Percentiles rank a stretch among this genome's conserved stretches.
phyloP scores from a whole-genome alignment of 2,113 vertebrate genomes.

The Gallinago jamesoni region DNA sequence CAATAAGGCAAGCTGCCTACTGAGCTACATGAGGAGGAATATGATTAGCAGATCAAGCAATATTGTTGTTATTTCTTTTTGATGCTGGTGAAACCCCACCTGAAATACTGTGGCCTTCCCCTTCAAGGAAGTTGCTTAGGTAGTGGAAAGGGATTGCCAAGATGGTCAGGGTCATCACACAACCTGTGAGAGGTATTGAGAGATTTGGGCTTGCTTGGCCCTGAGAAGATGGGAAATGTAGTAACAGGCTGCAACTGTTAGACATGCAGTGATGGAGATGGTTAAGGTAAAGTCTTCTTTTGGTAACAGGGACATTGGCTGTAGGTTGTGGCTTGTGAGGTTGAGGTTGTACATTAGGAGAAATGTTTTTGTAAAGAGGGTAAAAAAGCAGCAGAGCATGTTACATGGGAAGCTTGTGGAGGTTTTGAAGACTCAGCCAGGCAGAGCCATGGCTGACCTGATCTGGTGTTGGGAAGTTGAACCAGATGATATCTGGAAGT shows the following conservation, averaged over 20 bases:
- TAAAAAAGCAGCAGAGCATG: neutral
- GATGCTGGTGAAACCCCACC: neutral
- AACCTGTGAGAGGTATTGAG: neutral
- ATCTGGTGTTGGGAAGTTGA: neutral
- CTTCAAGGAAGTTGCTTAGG: neutral
- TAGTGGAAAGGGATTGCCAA: neutral
- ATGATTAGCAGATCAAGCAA: neutral
- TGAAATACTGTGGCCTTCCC: neutral
- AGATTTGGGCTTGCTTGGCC: neutral
- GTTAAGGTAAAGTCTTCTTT: neutral
- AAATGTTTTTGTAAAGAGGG: neutral
- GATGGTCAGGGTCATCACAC: neutral
- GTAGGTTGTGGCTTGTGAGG: neutral
- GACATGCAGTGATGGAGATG: neutral
- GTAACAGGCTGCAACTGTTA: neutral
- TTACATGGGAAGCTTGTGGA: neutral
- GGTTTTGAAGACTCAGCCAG: neutral
- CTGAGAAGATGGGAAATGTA: neutral
- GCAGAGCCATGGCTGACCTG: neutral
- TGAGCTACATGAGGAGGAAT: neutral
- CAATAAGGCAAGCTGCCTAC: neutral
- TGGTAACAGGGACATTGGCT: neutral
- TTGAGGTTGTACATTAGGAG: neutral
- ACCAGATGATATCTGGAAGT: accelerated
- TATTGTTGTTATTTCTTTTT: neutral